Percentiles rank a stretch among this genome's conserved stretches.
Conservation (phyloP, 2,888 invertebrate species). For the Drosophila fungiperda region DNA sequence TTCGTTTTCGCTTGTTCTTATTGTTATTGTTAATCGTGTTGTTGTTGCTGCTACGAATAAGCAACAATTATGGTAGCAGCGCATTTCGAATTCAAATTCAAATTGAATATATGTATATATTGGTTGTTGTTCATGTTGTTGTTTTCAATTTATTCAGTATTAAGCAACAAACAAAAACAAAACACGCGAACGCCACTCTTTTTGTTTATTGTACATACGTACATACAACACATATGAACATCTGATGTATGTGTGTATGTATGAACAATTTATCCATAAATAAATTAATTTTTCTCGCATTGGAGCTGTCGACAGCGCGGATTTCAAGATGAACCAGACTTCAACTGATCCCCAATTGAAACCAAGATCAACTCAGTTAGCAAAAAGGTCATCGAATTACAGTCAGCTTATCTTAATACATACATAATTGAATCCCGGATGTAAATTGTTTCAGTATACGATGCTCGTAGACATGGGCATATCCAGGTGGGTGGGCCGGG, state of each 20-base stretch:
- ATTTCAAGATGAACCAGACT: conserved; percentile 32
- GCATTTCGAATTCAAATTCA: conserved; percentile 62
- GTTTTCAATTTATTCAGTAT: conserved; percentile 40
- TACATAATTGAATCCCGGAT: conserved; percentile 27
- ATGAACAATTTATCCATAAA: conserved; percentile 40
- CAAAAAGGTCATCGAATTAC: conserved; percentile 43
- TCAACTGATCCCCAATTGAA: conserved; percentile 38
- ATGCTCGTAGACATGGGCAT: background rate
- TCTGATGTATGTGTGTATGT: conserved; percentile 11
- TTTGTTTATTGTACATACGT: conserved; percentile 28
- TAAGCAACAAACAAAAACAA: conserved; percentile 44
- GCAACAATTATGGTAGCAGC: conserved; percentile 58
- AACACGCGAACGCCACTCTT: conserved; percentile 31
- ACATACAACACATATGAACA: conserved; percentile 10
- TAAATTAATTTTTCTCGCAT: conserved; percentile 52
- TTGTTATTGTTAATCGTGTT: conserved; percentile 18
- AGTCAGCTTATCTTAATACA: conserved; percentile 23
- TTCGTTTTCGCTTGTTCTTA: conserved; percentile 55
- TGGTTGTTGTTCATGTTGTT: conserved; percentile 20
- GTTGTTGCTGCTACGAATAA: conserved; percentile 38
- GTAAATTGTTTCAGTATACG: conserved; percentile 24
- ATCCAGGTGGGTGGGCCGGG: background rate
- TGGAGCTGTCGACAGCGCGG: conserved; percentile 19
- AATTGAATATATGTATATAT: conserved; percentile 36
- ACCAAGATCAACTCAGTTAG: conserved; percentile 51